Percentiles rank a stretch among this genome's conserved stretches.
Conservation (phyloP, 2,113 vertebrate species). For the Tapirus terrestris region DNA sequence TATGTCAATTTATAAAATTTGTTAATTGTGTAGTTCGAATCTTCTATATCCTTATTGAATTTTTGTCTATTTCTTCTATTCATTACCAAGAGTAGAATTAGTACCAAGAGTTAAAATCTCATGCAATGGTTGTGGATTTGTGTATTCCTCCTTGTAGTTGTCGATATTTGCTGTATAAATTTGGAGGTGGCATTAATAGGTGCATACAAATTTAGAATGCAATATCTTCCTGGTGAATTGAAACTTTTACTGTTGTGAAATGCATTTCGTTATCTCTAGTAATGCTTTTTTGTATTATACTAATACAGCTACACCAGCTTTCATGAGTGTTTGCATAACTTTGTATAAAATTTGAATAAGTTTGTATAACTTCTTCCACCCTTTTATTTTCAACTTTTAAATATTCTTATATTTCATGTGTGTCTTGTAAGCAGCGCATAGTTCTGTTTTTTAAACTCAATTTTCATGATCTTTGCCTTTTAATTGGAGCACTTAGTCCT, state of each 20-base stretch:
- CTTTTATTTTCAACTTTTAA: constrained; percentile 36
- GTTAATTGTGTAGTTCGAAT: not conserved
- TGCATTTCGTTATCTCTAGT: not conserved
- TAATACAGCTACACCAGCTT: not conserved
- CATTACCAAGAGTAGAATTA: not conserved
- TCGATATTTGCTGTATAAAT: not conserved
- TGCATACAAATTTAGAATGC: constrained; percentile 9
- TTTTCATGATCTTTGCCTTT: constrained; percentile 25
- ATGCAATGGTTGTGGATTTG: not conserved
- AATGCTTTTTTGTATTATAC: not conserved
- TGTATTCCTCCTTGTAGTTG: constrained; percentile 38
- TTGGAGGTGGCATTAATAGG: not conserved
- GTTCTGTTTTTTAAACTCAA: not conserved
- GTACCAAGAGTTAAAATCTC: not conserved
- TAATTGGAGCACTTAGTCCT: not conserved
- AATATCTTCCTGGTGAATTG: not conserved
- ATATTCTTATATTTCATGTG: not conserved
- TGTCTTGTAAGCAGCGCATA: not conserved
- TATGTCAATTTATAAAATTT: not conserved
- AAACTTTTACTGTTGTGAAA: constrained; percentile 39
- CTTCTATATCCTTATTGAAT: not conserved
- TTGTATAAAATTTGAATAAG: too few species aligned
- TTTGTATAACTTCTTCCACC: not conserved
- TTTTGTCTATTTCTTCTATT: constrained; percentile 11
- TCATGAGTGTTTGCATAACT: not conserved